Evolutionary conservation across 1,140 invertebrate genomes (phyloP).

Genomic region (Pogonognathellus flavescens): DNA sequence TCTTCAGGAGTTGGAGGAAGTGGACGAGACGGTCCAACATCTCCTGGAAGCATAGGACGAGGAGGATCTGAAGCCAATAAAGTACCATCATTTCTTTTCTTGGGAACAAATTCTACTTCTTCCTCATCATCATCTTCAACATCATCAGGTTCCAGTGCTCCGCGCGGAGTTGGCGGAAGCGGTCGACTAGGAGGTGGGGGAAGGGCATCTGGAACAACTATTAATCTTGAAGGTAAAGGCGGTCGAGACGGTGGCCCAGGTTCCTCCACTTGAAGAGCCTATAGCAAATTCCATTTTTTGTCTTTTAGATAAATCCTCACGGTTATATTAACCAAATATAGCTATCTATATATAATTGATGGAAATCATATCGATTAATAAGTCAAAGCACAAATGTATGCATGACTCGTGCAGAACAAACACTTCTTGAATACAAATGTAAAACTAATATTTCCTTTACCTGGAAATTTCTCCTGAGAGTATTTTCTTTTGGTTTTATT

Average conservation of each 20-base stretch:
- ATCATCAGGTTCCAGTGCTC: slow-evolving; percentile 69
- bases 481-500: slow-evolving; percentile 83
- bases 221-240: slow-evolving; percentile 88
- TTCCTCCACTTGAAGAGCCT: slow-evolving; percentile 64
- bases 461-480: slow-evolving; percentile 94
- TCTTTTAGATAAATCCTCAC: background rate
- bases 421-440: too few species aligned
- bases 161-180: slow-evolving; percentile 74
- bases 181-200: slow-evolving; percentile 85
- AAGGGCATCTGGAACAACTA: slow-evolving; percentile 80
- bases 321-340: background rate
- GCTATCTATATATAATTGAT: too few species aligned
- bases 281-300: background rate
- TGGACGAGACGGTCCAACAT: slow-evolving; percentile 84
- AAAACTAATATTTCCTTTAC: slow-evolving; percentile 71
- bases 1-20: slow-evolving; percentile 92
- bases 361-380: slow-evolving; percentile 13
- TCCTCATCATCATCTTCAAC: slow-evolving; percentile 72
- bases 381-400: too few species aligned
- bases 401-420: background rate
- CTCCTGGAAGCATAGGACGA: slow-evolving; percentile 79
- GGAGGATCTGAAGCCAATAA: slow-evolving; percentile 95
- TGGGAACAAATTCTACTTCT: slow-evolving; percentile 67
- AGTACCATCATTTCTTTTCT: slow-evolving; percentile 87
- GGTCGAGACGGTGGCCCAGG: slow-evolving; percentile 82